These are phyloP conservation scores for Diprion similis DNA, from an alignment of 1,140 invertebrate genomes.

Conservation along the genomic window DNA sequence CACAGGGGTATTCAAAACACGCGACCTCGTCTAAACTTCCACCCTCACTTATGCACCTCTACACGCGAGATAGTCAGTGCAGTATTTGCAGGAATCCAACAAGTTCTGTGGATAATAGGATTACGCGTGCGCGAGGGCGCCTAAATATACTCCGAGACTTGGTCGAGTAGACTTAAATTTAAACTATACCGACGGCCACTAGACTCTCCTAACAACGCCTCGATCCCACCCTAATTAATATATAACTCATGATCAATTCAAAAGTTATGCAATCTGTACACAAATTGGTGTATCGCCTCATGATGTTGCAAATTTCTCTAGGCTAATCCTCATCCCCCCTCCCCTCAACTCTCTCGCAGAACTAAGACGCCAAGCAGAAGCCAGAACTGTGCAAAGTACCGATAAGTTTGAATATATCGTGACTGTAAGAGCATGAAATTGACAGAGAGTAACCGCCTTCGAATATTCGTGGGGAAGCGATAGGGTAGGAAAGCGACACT, in stretches of 20 bases:
- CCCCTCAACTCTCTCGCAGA: not conserved
- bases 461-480: no score
- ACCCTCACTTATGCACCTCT: slow-evolving; percentile 8
- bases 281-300: not conserved
- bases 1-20: slow-evolving; percentile 18
- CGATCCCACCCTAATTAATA: not conserved
- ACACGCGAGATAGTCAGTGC: slow-evolving; percentile 16
- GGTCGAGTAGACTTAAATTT: slow-evolving; percentile 24
- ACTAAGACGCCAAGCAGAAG: not conserved
- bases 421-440: no score
- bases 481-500: no score
- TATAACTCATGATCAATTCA: not conserved
- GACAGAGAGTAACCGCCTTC: no score
- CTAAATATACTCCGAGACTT: slow-evolving; percentile 54
- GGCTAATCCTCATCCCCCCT: not conserved
- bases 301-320: not conserved
- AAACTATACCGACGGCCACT: slow-evolving; percentile 8
- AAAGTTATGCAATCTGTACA: not conserved
- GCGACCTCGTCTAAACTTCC: slow-evolving; percentile 4
- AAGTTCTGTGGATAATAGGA: slow-evolving; percentile 38
- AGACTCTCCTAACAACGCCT: not conserved
- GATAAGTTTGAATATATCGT: not conserved
- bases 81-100: slow-evolving; percentile 35
- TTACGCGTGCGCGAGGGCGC: slow-evolving; percentile 48
- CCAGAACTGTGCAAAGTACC: not conserved